Evolutionary conservation across 2,113 vertebrate species (phyloP), one percentile per base, ranked within the genome.

Genomic region (Sinocyclocheilus anophthalmus): DNA sequence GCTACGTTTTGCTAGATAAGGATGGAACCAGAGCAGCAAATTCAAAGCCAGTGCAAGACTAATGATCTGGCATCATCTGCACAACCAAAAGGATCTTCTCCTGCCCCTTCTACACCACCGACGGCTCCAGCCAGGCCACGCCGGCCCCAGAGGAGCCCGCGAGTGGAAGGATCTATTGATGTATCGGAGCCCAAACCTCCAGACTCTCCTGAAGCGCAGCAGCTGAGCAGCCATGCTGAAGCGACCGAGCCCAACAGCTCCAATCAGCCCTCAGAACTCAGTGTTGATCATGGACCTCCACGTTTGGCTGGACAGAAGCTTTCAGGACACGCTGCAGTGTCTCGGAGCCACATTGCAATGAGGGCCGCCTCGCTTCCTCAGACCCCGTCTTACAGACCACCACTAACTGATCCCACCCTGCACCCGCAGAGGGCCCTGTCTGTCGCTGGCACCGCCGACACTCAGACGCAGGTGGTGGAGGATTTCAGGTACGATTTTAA

Each of bases 311-410:
- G 90, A 14, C 89, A 89, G 9, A 94, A 93, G 87, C 90, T 89
- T 65, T 89, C 87, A 0, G 92, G 91, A 69, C 77, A 92, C 89
- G 37, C 89, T 9, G 84, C 87, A 0, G 90, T 76, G 14, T 20
- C 85, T 26, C 91, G 81, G 14, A 92, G 90, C 76, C 92, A 91
- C 59, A 92, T 92, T 86, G 87, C 94, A 61, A 73, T 95, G n/a
- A 94, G 95, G 53, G 94, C 95, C 1, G 93, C 93, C 79, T 94
- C 94, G 0, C 94, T 96, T 10, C 95, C 96, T 57, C 92, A 95
- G 24, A 89, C 93, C 6, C 88, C 93, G 3, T 73, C 82, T 3
- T 69, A 90, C 89, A 92, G 82, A 82, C 86, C 91, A 1, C 26
- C 88, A 76, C 86, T 89, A 81, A 80, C 92, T 89, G 94, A 91